phyloP scores from a whole-genome alignment of 1,140 invertebrate genomes.

The Hyles euphorbiae region DNA sequence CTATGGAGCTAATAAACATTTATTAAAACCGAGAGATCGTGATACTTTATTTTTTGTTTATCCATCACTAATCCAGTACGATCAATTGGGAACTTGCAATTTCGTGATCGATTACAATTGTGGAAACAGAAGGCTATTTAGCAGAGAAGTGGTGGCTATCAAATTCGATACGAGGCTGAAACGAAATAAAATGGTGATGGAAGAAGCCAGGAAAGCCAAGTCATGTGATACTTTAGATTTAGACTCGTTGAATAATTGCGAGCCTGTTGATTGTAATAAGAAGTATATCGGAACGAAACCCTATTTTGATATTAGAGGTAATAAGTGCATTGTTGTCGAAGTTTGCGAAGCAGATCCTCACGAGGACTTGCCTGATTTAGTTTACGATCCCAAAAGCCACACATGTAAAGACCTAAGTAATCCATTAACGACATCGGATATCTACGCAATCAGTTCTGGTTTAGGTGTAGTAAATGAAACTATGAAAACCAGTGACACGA shows the following conservation, averaged over 20 bases:
- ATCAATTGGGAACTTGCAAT: constrained; percentile 44
- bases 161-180: constrained; percentile 43
- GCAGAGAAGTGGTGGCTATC: constrained; percentile 26
- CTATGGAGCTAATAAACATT: constrained; percentile 21
- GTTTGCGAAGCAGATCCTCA: constrained; percentile 28
- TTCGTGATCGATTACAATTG: constrained; percentile 38
- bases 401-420: constrained; percentile 47
- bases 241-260: constrained; percentile 40
- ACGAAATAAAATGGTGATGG: constrained; percentile 21
- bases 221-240: constrained; percentile 38
- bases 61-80: constrained; percentile 38
- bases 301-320: constrained; percentile 28
- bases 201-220: constrained; percentile 25
- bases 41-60: constrained; percentile 40
- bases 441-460: constrained; percentile 46
- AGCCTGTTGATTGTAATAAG: constrained; percentile 39
- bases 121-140: constrained; percentile 15
- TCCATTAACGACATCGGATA: constrained; percentile 41
- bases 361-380: constrained; percentile 40
- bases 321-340: constrained; percentile 35
- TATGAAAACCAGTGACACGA: constrained; percentile 12
- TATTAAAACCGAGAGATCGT: constrained; percentile 32
- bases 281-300: constrained; percentile 46
- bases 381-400: constrained; percentile 41
- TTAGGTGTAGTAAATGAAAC: constrained; percentile 31